Percentiles rank a stretch among this genome's conserved stretches.
Conservation (phyloP, 2,113 vertebrate genomes). For the Ancistrus triradiatus region DNA sequence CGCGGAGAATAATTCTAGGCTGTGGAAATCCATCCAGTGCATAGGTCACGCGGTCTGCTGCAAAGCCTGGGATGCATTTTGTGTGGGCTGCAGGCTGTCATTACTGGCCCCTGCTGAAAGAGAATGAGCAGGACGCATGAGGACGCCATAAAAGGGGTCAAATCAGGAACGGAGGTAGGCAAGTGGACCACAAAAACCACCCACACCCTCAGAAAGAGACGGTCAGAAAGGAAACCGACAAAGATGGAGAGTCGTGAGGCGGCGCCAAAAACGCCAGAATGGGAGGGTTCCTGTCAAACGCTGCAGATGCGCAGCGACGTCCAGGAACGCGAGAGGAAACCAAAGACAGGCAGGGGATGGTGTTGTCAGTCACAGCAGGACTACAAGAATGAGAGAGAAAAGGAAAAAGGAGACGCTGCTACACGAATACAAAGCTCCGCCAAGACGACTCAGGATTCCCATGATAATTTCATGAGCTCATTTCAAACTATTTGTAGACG, state of each 20-base stretch:
- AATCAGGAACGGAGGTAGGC: slow-evolving; percentile 18
- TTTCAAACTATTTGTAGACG: no score
- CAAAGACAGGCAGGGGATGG: no score
- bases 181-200: slow-evolving; percentile 23
- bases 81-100: slow-evolving; percentile 27
- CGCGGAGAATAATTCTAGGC: slow-evolving; percentile 25
- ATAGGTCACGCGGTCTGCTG: slow-evolving; percentile 14
- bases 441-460: no score
- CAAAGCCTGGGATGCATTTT: slow-evolving; percentile 19
- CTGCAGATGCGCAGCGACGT: no score
- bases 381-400: no score
- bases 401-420: no score
- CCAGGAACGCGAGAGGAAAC: no score
- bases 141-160: slow-evolving; percentile 24
- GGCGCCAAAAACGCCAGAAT: background rate
- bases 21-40: slow-evolving; percentile 15
- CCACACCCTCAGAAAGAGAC: slow-evolving; percentile 19
- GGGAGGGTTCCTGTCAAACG: background rate
- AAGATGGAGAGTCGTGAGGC: background rate
- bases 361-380: no score
- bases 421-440: no score
- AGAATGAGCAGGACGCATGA: slow-evolving; percentile 9
- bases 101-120: slow-evolving; percentile 16
- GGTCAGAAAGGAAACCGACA: slow-evolving; percentile 13
- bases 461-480: no score